Base-by-base conservation (phyloP, 2,888 invertebrate genomes). In the Drosophila mercatorum region DNA sequence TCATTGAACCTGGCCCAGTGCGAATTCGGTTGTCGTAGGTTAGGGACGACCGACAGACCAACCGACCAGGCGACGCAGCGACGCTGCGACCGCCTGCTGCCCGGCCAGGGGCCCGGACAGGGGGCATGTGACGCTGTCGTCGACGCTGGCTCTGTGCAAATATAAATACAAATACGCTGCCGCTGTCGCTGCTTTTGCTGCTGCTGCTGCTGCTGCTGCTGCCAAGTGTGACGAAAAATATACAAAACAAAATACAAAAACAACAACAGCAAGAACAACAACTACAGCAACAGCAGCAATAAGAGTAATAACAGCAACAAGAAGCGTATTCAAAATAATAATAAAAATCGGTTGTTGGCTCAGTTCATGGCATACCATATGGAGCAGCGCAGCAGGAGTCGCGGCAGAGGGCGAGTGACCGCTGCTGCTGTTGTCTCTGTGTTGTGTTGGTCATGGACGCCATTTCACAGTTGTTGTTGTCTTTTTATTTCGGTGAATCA, bases 1-100 rank as follows among this genome's bases (percentile, higher is more conserved):
- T 86, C 88, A 89, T 77, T 86, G 84, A 85, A 86, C 86, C 90
- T 89, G 84, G 89, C 84, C 89, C 84, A 85, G 84, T 89, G 84
- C 84, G 84, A 85, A 85, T 87, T 87, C 86, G 86, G 84, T 85
- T 85, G 88, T 82, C 89, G 89, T 87, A 87, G 86, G 86, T 87
- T 87, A 87, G 86, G 84, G 90, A 81, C 79, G 87, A 74, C 55
- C 72, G 83, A 76, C 85, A 69, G 73, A 74, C 72, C 63, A 58
- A 77, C 55, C 55, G 55, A 65, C 56, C 56, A 57, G 52, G 61
- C 57, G 59, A 49, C 59, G 40, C 40, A 49, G 40, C 71, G 59
- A 49, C 59, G 40, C 40, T 41, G 40, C 71, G 66, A 65, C 72
- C 64, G 63, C 68, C 69, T 67, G 61, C 69, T 68, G 49, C 53